Percentiles rank a stretch among this genome's conserved stretches.
These are phyloP conservation scores for Acronicta aceris DNA, from an alignment of 2,888 invertebrate species.

Conservation along the genomic window DNA sequence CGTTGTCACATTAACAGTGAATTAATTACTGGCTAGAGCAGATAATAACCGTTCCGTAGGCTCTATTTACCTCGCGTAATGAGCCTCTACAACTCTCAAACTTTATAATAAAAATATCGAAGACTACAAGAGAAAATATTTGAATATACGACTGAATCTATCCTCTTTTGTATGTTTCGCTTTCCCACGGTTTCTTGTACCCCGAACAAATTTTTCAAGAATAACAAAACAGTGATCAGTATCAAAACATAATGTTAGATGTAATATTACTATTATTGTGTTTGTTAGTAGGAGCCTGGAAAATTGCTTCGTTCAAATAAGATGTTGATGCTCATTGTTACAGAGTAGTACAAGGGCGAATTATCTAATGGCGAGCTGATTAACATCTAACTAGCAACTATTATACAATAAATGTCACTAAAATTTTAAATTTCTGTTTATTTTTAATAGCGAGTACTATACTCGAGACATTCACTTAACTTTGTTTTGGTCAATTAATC, in stretches of 20 bases:
- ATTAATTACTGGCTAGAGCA: conserved; percentile 62
- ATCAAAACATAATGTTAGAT: not conserved
- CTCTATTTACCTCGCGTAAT: conserved; percentile 52
- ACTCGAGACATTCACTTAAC: not conserved
- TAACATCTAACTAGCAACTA: conserved; percentile 21
- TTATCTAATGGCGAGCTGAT: conserved; percentile 38
- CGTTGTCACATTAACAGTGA: conserved; percentile 59
- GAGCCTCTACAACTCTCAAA: conserved; percentile 57
- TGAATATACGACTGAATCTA: conserved; percentile 49
- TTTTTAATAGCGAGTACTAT: not conserved
- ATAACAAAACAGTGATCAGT: not conserved
- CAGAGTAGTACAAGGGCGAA: conserved; percentile 67
- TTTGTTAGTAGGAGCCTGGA: conserved; percentile 13
- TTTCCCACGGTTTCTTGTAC: conserved; percentile 75
- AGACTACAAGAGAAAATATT: conserved; percentile 54
- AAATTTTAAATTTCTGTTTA: conserved; percentile 6
- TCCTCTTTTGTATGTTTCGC: conserved; percentile 50
- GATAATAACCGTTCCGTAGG: conserved; percentile 62
- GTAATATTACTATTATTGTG: not conserved
- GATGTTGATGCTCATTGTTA: conserved; percentile 59
- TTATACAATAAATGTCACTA: conserved; percentile 6
- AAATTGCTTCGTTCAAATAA: conserved; percentile 38
- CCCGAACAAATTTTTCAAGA: conserved; percentile 26
- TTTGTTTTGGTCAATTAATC: not conserved
- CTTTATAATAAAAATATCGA: conserved; percentile 58